phyloP scores from a whole-genome alignment of 2,113 vertebrate species.

The Megaptera novaeangliae region DNA sequence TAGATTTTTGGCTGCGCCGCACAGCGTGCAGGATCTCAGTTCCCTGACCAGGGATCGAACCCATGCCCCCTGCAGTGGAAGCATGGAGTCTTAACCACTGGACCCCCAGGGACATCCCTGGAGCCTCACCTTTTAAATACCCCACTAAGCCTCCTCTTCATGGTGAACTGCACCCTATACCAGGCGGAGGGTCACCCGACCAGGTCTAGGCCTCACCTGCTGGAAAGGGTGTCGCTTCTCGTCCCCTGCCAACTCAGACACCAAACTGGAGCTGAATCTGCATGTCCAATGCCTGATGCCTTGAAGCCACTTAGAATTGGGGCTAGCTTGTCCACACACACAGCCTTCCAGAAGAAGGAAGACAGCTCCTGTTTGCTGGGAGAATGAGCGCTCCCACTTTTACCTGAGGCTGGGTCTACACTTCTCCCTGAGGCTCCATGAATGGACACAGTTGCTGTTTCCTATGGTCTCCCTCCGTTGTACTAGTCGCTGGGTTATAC shows the following conservation, averaged over 20 bases:
- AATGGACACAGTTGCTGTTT: background rate
- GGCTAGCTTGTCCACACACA: background rate
- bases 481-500: accelerated
- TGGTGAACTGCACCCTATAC: background rate
- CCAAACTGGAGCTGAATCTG: background rate
- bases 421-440: accelerated
- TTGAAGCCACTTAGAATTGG: background rate
- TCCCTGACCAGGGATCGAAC: no score
- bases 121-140: background rate
- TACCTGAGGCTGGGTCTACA: accelerated
- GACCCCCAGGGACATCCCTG: background rate
- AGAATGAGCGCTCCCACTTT: background rate
- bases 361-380: background rate
- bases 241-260: background rate
- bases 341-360: background rate
- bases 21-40: no score
- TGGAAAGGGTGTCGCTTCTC: background rate
- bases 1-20: no score
- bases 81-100: no score
- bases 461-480: background rate
- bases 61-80: no score
- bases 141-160: background rate
- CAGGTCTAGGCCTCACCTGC: background rate
- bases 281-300: background rate
- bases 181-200: background rate